A percentile compares a stretch with the other conserved stretches of the same genome.
phyloP scores from a whole-genome alignment of 2,797 vertebrate species.

The Pelodytes ibericus region DNA sequence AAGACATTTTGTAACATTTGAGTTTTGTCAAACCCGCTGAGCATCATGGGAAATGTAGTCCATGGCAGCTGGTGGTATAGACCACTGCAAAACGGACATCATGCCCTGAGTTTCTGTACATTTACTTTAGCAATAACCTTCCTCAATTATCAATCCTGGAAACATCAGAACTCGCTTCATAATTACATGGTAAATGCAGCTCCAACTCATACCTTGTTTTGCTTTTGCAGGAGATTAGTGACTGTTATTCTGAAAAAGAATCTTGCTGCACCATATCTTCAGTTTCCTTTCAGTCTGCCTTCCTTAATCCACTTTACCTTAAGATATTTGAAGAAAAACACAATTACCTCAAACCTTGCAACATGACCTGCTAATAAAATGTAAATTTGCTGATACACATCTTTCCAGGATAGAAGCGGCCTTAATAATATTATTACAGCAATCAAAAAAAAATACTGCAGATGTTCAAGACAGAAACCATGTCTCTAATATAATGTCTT shows the following conservation, averaged over 20 bases:
- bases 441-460: slow-evolving; percentile 10
- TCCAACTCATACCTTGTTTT: slow-evolving; percentile 59
- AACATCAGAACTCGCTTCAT: not conserved
- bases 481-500: not conserved
- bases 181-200: slow-evolving; percentile 37
- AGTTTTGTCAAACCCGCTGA: too few species aligned
- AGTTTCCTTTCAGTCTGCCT: slow-evolving; percentile 24
- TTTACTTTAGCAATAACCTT: not conserved
- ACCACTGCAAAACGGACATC: too few species aligned
- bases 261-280: slow-evolving; percentile 58
- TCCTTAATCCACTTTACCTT: slow-evolving; percentile 41
- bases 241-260: slow-evolving; percentile 67
- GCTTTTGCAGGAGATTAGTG: slow-evolving; percentile 68
- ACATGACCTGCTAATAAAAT: slow-evolving; percentile 40
- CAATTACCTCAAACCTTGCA: slow-evolving; percentile 42
- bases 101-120: not conserved
- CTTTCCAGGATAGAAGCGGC: slow-evolving; percentile 18
- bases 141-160: not conserved
- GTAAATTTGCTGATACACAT: slow-evolving; percentile 43
- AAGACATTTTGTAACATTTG: too few species aligned
- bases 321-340: slow-evolving; percentile 40
- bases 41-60: too few species aligned
- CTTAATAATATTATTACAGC: slow-evolving; percentile 36
- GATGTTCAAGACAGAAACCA: not conserved
- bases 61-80: too few species aligned